Base-by-base conservation (phyloP, 2,888 invertebrate species). In the Ennomos quercinarius region DNA sequence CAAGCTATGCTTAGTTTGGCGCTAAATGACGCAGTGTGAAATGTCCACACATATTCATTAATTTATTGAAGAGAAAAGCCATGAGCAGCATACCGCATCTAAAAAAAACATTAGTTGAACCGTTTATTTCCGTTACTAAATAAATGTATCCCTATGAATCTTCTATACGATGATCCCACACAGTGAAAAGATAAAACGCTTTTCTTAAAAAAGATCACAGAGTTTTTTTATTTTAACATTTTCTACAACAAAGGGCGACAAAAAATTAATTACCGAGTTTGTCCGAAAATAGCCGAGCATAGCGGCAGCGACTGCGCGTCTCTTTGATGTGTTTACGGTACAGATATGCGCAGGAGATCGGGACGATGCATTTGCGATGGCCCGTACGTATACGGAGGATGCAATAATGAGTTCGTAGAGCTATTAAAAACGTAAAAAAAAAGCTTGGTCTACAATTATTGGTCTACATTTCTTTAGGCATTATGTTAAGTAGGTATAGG, bases 211-310 rank as follows among this genome's bases (percentile, higher is more conserved):
- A 57, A 58, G 57, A 59, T 56, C 60, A 68, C 48, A 43, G 27
- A 34, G 9, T 17, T 63, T 60, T 61, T 39, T 60, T 64, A 60
- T 66, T 64, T 66, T 54, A 67, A 66, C 57, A 73, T 67, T 70
- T 72, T 67, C 61, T 65, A 83, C 79, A 81, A 86, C 86, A 86
- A 86, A 85, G 84, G 81, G 77, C 76, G 83, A 87, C 86, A 86
- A 88, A 88, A 88, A 86, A 85, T 81, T 87, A 86, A 88, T 89
- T 87, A 83, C 82, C 68, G 74, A 77, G 76, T 67, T 68, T 67
- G 70, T 77, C 77, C 80, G 72, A 81, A 86, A 89, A 89, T 89
- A 89, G 78, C 71, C 76, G 77, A 73, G 68, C 46, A 43, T 9
- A 68, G 61, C 70, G 71, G 71, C 58, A 49, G 74, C 76, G 77